phyloP scores from a whole-genome alignment of 2,888 invertebrate species.

The Dynastes grantii region DNA sequence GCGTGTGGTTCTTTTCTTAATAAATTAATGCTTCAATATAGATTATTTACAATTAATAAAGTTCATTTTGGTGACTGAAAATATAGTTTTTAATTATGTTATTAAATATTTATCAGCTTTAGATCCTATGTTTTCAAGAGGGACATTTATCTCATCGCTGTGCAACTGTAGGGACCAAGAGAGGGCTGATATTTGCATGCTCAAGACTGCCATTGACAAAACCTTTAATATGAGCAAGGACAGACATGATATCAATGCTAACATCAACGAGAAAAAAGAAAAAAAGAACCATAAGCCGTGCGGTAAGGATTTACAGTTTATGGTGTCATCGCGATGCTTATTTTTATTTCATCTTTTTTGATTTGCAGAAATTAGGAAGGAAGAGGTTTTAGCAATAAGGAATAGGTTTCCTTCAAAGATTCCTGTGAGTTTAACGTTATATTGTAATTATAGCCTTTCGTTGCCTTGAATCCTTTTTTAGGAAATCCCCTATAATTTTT shows the following conservation, averaged over 20 bases:
- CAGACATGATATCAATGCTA: constrained; percentile 62
- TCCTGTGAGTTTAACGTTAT: constrained; percentile 76
- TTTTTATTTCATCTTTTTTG: constrained; percentile 57
- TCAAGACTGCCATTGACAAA: constrained; percentile 38
- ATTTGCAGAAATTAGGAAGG: constrained; percentile 78
- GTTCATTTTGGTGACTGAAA: too few relatives aligned
- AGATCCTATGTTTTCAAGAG: constrained; percentile 45
- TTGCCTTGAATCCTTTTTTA: too few relatives aligned
- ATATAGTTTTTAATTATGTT: too few relatives aligned
- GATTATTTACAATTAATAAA: too few relatives aligned
- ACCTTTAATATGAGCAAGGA: constrained; percentile 54
- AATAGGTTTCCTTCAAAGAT: constrained; percentile 86
- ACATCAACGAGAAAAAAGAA: constrained; percentile 58
- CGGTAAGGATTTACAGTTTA: constrained; percentile 58
- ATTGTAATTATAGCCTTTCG: too few relatives aligned
- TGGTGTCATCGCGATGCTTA: not conserved
- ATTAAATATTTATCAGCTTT: too few relatives aligned
- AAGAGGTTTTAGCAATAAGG: constrained; percentile 85
- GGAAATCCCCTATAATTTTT: too few relatives aligned
- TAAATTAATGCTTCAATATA: too few relatives aligned
- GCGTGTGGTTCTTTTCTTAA: too few relatives aligned
- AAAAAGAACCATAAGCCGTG: constrained; percentile 58
- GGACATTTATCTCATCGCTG: constrained; percentile 37
- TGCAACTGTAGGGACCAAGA: constrained; percentile 40
- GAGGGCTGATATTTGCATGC: constrained; percentile 24